Conservation (phyloP, 2,888 invertebrate species). For the Synergus itoensis region DNA sequence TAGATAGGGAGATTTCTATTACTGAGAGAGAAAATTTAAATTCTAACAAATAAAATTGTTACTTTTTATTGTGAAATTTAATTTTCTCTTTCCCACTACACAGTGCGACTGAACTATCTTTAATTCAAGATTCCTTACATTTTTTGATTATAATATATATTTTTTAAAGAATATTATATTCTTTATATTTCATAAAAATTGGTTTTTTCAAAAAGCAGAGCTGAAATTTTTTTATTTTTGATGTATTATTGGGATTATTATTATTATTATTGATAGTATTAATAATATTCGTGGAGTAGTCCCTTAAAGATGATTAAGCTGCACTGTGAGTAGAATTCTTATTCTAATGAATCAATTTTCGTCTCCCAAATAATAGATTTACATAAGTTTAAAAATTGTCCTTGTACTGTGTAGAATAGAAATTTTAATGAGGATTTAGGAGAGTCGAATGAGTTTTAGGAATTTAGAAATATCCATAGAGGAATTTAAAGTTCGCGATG, state of each 20-base stretch:
- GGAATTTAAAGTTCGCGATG: slow-evolving; percentile 55
- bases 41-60: background rate
- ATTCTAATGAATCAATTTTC: background rate
- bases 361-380: slow-evolving; percentile 2
- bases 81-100: background rate
- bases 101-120: no score
- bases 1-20: slow-evolving; percentile 29
- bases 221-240: no score
- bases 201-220: no score
- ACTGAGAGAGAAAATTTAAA: background rate
- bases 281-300: no score
- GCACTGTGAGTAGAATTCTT: background rate
- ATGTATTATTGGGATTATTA: no score
- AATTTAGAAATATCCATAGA: slow-evolving; percentile 14
- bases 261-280: no score
- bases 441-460: background rate
- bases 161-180: no score
- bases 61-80: background rate
- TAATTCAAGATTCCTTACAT: no score
- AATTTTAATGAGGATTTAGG: background rate
- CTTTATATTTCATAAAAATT: no score
- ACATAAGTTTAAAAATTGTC: background rate
- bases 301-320: no score
- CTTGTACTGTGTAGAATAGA: slow-evolving; percentile 12
- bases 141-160: no score